phyloP scores from a whole-genome alignment of 2,888 invertebrate genomes.

The Alentia gelatinosa region DNA sequence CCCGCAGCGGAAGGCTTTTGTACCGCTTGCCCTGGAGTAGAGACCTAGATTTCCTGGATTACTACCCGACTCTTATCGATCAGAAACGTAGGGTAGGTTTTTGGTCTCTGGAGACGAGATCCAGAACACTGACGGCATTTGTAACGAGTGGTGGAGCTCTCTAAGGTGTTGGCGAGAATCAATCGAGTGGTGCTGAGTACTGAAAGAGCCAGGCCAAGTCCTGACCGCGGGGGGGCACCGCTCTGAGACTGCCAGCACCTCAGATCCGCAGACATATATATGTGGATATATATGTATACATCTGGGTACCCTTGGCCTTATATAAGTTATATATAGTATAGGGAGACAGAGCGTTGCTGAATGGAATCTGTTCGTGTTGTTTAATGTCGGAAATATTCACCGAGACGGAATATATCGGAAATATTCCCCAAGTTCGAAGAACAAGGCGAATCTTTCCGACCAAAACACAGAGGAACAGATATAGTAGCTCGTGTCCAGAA shows the following conservation, averaged over 20 bases:
- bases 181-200: neutral
- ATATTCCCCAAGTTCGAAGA: too few relatives aligned
- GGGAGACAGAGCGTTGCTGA: too few relatives aligned
- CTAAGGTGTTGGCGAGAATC: neutral
- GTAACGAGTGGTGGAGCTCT: neutral
- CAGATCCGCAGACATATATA: neutral
- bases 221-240: neutral
- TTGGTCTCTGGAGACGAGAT: neutral
- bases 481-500: too few relatives aligned
- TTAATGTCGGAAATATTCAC: too few relatives aligned
- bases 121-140: conserved; percentile 1
- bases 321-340: too few relatives aligned
- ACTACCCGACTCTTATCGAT: neutral
- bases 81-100: neutral
- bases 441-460: too few relatives aligned
- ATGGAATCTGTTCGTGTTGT: too few relatives aligned
- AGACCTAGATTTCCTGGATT: neutral
- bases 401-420: too few relatives aligned
- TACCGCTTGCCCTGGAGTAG: too few relatives aligned
- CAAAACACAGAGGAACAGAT: too few relatives aligned
- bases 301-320: too few relatives aligned
- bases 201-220: neutral
- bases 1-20: too few relatives aligned
- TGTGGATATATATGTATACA: neutral
- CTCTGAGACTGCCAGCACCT: neutral